Evolutionary conservation across 2,888 invertebrate genomes (phyloP).

Genomic region (Uropetala carovei): DNA sequence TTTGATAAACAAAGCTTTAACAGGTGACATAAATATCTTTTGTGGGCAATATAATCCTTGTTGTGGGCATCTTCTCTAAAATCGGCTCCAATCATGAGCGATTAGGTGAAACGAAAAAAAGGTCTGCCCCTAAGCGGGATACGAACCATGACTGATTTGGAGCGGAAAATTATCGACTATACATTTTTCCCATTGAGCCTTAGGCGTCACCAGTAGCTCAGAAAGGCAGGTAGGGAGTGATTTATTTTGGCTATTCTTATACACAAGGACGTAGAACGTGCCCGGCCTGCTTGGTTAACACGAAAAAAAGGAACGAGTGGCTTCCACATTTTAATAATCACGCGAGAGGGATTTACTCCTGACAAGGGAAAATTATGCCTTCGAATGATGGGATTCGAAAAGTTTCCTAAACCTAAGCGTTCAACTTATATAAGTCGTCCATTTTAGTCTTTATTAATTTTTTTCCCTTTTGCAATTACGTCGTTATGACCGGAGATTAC

Average conservation of each 20-base stretch:
- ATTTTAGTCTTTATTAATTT: not conserved
- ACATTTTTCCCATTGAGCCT: not conserved
- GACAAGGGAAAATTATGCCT: not conserved
- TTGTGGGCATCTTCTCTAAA: too few relatives aligned
- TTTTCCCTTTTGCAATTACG: not conserved
- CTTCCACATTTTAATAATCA: constrained; percentile 13
- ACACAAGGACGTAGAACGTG: not conserved
- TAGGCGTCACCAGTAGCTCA: not conserved
- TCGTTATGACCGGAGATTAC: not conserved
- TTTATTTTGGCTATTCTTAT: not conserved
- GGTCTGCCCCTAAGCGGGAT: not conserved
- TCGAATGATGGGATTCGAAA: not conserved
- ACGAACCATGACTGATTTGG: not conserved
- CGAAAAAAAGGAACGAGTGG: not conserved
- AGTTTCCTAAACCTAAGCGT: not conserved
- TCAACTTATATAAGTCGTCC: not conserved
- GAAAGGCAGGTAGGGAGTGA: not conserved
- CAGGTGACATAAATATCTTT: too few relatives aligned
- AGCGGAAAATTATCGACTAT: not conserved
- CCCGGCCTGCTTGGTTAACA: not conserved
- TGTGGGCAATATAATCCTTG: too few relatives aligned
- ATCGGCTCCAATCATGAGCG: too few relatives aligned
- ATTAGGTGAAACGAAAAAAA: too few relatives aligned
- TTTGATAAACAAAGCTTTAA: too few relatives aligned
- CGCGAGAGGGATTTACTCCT: not conserved